Conservation (phyloP, 2,888 invertebrate genomes). For the Plusia festucae region DNA sequence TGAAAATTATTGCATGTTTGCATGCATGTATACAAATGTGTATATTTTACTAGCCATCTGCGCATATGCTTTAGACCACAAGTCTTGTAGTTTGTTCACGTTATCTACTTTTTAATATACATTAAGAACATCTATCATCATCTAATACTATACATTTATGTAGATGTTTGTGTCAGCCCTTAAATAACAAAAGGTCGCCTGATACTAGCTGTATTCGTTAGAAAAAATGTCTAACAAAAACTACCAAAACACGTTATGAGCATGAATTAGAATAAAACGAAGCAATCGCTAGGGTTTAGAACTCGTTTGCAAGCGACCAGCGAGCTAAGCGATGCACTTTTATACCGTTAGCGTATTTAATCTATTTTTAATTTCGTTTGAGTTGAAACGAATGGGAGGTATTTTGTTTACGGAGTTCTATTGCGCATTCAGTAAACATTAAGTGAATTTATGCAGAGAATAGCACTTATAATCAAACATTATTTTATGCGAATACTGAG, state of each 20-base stretch:
- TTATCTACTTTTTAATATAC: background rate
- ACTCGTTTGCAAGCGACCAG: conserved; percentile 30
- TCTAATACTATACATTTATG: background rate
- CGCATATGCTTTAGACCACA: too few species aligned
- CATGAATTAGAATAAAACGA: conserved; percentile 55
- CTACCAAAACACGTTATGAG: conserved; percentile 27
- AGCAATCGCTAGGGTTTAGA: conserved; percentile 60
- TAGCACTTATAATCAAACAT: background rate
- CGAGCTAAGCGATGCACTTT: conserved; percentile 33
- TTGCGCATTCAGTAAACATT: conserved; percentile 7
- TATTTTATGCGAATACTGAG: background rate
- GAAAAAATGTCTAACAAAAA: conserved; percentile 6
- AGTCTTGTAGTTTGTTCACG: background rate
- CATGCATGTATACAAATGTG: too few species aligned
- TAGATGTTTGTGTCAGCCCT: background rate
- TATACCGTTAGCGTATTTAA: conserved; percentile 48
- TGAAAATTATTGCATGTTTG: background rate
- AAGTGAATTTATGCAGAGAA: background rate
- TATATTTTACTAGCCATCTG: too few species aligned
- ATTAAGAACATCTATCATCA: background rate
- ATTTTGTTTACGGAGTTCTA: conserved; percentile 24
- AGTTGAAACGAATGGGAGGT: conserved; percentile 34
- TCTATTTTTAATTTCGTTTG: conserved; percentile 54
- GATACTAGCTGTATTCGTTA: background rate
- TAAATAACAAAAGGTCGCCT: background rate